Evolutionary conservation across 2,888 invertebrate genomes (phyloP).

Genomic region (Diloba caeruleocephala): DNA sequence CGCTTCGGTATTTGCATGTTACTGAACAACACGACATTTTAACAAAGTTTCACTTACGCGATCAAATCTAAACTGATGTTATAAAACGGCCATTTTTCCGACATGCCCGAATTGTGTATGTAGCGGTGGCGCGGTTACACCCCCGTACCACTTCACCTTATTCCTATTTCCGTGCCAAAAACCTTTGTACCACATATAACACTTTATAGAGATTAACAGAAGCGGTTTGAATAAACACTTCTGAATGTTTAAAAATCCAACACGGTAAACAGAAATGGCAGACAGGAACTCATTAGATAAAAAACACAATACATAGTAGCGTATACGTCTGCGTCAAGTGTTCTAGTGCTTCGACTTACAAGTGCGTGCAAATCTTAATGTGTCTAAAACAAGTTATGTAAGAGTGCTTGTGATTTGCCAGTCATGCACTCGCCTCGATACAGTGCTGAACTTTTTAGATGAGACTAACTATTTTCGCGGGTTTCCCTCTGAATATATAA

Average conservation of each 20-base stretch:
- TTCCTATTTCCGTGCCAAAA: no score
- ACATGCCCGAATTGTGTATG: no score
- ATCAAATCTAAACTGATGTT: no score
- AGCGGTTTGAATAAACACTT: background rate
- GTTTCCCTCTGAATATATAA: constrained; percentile 3
- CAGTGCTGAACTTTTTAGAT: constrained; percentile 47
- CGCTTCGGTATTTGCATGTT: no score
- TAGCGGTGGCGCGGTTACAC: no score
- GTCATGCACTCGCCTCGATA: constrained; percentile 62
- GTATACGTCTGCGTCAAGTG: constrained; percentile 34
- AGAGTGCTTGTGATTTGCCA: constrained; percentile 66
- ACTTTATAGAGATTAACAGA: background rate
- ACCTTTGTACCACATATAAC: no score
- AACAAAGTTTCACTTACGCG: no score
- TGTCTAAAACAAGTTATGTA: constrained; percentile 49
- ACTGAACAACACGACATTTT: no score
- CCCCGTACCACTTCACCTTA: no score
- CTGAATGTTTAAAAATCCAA: background rate
- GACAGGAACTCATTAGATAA: constrained; percentile 44
- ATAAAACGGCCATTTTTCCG: no score
- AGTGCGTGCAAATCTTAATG: constrained; percentile 51
- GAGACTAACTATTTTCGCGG: constrained; percentile 31
- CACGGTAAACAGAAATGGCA: constrained; percentile 20
- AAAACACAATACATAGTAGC: constrained; percentile 41
- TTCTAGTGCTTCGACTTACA: constrained; percentile 34